Evolutionary conservation across 2,113 vertebrate species (phyloP).

Genomic region (Paralichthys olivaceus): DNA sequence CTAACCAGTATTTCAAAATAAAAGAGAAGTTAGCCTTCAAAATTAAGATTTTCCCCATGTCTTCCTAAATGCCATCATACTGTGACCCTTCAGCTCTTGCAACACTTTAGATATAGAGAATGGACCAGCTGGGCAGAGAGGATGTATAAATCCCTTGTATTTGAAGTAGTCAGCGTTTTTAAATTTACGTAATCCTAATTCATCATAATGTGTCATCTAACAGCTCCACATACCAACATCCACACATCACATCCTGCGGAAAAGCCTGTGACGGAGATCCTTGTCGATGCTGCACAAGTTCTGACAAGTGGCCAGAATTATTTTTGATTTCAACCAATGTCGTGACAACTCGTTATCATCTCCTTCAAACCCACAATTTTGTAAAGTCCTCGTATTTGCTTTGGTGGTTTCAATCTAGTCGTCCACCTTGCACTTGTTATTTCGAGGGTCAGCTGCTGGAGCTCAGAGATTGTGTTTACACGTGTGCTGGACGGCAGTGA

Average conservation of each 20-base stretch:
- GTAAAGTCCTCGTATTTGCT: not conserved
- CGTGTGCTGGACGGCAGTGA: conserved; percentile 26
- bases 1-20: too few species aligned
- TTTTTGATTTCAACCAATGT: not conserved
- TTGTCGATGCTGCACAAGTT: not conserved
- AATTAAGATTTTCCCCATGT: too few species aligned
- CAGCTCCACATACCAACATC: not conserved
- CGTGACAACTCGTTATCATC: not conserved
- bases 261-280: conserved; percentile 1
- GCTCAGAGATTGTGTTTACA: conserved; percentile 66
- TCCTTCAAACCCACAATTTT: not conserved
- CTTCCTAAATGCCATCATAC: too few species aligned
- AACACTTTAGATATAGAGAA: too few species aligned
- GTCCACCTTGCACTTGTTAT: not conserved
- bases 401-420: not conserved
- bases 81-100: too few species aligned
- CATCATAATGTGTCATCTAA: not conserved
- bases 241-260: conserved; percentile 35
- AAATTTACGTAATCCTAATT: not conserved
- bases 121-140: not conserved
- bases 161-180: not conserved
- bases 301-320: not conserved
- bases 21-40: too few species aligned
- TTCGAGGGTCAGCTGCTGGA: conserved; percentile 46
- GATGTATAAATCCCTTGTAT: not conserved